Evolutionary conservation across 1,140 invertebrate species (phyloP).

Genomic region (Cyclina sinensis): DNA sequence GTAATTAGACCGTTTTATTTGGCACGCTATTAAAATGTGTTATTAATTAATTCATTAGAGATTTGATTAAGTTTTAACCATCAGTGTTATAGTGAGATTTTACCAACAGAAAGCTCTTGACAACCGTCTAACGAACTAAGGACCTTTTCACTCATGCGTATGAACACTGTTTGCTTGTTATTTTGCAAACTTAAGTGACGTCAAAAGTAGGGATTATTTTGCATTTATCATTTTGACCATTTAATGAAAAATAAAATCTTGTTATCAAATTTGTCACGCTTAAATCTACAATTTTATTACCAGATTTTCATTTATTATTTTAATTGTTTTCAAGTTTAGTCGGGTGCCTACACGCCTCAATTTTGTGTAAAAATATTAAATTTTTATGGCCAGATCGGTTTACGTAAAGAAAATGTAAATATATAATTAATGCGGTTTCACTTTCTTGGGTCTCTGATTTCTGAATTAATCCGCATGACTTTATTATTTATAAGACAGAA

Average conservation of each 20-base stretch:
- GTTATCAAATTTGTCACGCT: conserved; percentile 49
- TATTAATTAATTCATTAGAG: neutral
- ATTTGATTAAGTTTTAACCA: neutral
- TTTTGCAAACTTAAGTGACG: neutral
- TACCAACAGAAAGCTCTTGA: no score
- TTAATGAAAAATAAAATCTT: conserved; percentile 32
- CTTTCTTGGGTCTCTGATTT: conserved; percentile 36
- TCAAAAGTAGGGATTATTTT: conserved; percentile 9
- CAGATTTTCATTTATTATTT: conserved; percentile 52
- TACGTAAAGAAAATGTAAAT: conserved; percentile 9
- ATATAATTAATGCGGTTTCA: conserved; percentile 44
- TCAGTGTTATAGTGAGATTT: no score
- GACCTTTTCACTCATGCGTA: neutral
- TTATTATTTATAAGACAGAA: conserved; percentile 44
- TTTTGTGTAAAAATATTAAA: neutral
- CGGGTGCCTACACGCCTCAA: neutral
- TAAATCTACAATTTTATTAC: conserved; percentile 46
- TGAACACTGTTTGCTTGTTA: neutral
- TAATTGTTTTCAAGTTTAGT: conserved; percentile 15
- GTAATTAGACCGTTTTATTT: neutral
- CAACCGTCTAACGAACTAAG: no score
- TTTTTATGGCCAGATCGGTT: conserved; percentile 8
- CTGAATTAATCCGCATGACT: conserved; percentile 40
- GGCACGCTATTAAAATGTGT: neutral
- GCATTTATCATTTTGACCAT: neutral